Evolutionary conservation across 2,113 vertebrate genomes (phyloP).

Genomic region (Azemiops feae): DNA sequence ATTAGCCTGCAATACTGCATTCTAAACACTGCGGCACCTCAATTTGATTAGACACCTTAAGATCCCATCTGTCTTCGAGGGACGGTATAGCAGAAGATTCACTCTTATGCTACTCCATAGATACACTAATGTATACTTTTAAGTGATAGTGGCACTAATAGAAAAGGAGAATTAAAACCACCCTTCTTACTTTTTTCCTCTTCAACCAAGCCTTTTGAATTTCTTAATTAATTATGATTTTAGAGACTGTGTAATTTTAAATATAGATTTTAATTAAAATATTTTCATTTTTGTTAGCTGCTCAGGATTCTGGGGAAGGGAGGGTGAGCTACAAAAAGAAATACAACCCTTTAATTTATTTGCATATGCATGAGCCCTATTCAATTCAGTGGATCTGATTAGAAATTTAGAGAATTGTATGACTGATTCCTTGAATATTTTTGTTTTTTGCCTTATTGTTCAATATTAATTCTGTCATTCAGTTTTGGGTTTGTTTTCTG

Average conservation of each 20-base stretch:
- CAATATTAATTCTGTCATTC: neutral
- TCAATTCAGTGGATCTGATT: neutral
- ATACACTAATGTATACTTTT: neutral
- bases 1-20: neutral
- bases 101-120: neutral
- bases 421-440: neutral
- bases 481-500: conserved; percentile 16
- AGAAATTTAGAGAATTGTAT: neutral
- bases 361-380: neutral
- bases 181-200: neutral
- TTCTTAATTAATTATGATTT: neutral
- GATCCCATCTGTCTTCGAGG: neutral
- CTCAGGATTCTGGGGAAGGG: neutral
- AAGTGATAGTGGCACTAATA: neutral
- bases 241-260: neutral
- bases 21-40: neutral
- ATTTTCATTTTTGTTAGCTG: neutral
- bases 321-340: neutral
- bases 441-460: neutral
- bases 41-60: too few relatives aligned
- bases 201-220: neutral
- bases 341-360: neutral
- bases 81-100: neutral
- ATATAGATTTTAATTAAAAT: neutral
- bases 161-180: neutral